phyloP scores from a whole-genome alignment of 2,113 vertebrate species.

The Arenaria interpres region DNA sequence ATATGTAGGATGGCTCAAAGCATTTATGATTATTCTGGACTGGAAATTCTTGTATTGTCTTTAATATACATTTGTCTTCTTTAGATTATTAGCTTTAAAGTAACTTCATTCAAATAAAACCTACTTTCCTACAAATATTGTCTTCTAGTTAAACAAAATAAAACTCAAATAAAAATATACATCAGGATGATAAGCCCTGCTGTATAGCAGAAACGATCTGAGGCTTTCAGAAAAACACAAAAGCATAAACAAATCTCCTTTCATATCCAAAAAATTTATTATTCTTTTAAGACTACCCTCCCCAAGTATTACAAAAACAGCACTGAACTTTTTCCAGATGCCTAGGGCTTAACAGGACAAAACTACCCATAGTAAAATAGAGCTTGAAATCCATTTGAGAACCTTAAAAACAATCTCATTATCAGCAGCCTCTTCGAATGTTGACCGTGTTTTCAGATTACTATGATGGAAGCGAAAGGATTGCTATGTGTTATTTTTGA shows the following conservation, averaged over 20 bases:
- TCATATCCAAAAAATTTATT: background rate
- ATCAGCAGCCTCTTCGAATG: background rate
- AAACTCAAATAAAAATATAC: background rate
- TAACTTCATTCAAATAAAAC: background rate
- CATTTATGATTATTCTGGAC: background rate
- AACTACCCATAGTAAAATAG: background rate
- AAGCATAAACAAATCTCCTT: background rate
- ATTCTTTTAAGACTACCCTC: background rate
- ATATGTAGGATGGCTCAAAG: background rate
- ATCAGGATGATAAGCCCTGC: background rate
- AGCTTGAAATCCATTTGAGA: background rate
- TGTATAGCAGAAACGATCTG: background rate
- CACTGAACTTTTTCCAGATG: background rate
- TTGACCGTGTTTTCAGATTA: background rate
- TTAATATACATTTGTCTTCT: background rate
- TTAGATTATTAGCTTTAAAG: background rate
- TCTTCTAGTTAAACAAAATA: background rate
- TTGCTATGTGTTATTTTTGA: background rate
- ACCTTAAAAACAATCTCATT: background rate
- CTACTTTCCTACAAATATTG: background rate
- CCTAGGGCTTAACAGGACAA: background rate
- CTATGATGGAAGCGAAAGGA: background rate
- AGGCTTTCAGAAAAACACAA: background rate
- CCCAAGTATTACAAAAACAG: background rate
- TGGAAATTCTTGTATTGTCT: background rate